These are phyloP conservation scores for Graptemys geographica DNA, from an alignment of 2,797 vertebrate species.

Conservation along the genomic window DNA sequence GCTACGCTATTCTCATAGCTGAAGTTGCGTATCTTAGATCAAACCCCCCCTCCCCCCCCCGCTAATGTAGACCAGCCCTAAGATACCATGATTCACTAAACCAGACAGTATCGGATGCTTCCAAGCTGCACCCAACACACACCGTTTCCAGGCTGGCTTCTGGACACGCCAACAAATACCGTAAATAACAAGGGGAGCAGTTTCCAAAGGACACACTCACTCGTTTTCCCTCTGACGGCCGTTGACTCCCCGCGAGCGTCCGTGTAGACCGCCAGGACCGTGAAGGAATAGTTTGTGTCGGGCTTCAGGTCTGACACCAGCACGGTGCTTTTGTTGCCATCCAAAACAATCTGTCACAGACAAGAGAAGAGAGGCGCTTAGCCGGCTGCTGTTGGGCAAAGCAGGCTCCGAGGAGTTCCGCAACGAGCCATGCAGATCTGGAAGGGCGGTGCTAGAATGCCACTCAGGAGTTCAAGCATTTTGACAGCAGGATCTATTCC, in stretches of 20 bases:
- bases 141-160: not conserved
- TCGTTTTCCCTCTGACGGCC: slow-evolving; percentile 81
- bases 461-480: not conserved
- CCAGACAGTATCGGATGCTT: not conserved
- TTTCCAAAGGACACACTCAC: slow-evolving; percentile 76
- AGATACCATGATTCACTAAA: not conserved
- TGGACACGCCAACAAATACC: not conserved
- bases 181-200: not conserved
- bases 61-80: no score
- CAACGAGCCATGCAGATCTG: no score
- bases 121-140: not conserved
- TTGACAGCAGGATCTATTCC: not conserved
- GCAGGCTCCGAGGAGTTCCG: no score
- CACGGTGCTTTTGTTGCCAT: slow-evolving; percentile 80
- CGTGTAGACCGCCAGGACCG: slow-evolving; percentile 84
- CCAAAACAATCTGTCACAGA: slow-evolving; percentile 83
- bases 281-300: slow-evolving; percentile 85
- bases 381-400: not conserved
- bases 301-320: slow-evolving; percentile 85
- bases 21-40: no score
- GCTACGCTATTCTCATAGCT: no score
- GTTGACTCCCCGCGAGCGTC: slow-evolving; percentile 81
- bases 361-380: not conserved
- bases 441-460: not conserved
- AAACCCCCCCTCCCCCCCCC: no score